A percentile compares a stretch with the other conserved stretches of the same genome.
phyloP scores from a whole-genome alignment of 2,113 vertebrate genomes.

The Sylvilagus bachmani region DNA sequence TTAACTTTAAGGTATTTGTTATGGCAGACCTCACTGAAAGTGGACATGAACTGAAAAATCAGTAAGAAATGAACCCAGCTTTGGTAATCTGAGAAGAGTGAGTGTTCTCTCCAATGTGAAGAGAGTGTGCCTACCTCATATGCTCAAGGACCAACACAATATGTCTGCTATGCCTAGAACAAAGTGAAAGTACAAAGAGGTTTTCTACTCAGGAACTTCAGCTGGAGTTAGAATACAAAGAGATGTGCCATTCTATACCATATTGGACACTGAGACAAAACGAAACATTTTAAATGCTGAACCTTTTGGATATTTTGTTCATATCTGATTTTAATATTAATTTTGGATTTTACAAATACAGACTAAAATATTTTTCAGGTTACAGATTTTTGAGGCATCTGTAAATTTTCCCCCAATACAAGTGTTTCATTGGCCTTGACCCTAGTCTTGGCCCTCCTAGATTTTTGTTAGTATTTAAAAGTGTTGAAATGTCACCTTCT shows the following conservation, averaged over 20 bases:
- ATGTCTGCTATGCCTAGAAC: background rate
- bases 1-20: background rate
- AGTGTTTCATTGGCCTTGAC: background rate
- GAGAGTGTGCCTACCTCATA: background rate
- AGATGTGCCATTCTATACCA: background rate
- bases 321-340: background rate
- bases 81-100: background rate
- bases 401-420: background rate
- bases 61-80: background rate
- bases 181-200: background rate
- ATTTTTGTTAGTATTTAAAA: background rate
- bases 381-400: background rate
- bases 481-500: background rate
- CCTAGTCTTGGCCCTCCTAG: background rate
- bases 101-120: background rate
- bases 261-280: background rate
- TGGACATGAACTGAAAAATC: background rate
- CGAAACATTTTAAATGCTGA: background rate
- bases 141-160: background rate
- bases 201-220: background rate
- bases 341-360: background rate
- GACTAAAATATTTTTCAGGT: background rate
- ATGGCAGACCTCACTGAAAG: background rate
- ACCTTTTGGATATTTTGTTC: background rate
- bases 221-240: background rate